Evolutionary conservation across 2,113 vertebrate species (phyloP), one percentile per base, ranked within the genome.

Genomic region (Xenopus laevis): DNA sequence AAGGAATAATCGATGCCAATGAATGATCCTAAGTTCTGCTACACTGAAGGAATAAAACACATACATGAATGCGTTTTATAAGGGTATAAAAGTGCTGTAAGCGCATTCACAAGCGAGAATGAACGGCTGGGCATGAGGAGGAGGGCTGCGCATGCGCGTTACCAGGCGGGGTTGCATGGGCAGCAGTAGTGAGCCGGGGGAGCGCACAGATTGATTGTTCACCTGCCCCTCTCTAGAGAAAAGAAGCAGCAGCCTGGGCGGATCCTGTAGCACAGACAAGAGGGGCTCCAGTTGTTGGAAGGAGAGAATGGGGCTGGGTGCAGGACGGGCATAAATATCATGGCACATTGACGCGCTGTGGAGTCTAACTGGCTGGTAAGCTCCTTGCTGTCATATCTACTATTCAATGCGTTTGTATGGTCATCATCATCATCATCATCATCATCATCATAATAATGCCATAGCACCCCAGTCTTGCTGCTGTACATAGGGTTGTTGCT

Each of bases 91-190:
- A 6, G 33, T 7, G 33, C 33, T 40, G 8, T 40, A 40, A 40
- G 2, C 6, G 33, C 33, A 4, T 40, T 9, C 8, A 40, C 6
- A 40, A 4, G 23, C 23, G 4, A 47, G 18, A 57, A 59, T 67
- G 53, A 59, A 47, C 46, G 55, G 52, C 21, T 21, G 20, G 57
- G 33, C 17, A 9, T 0, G 11, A 2, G 66, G 66, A 61, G 66
- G 65, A 63, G 73, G 73, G 66, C 46, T 76, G 73, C 73, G 73
- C 73, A 53, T 64, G 73, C 73, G 66, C 73, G 47, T 62, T 65
- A 21, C 68, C 68, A 77, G 71, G 71, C 61, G 61, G 46, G 59
- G 71, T 40, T 64, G 71, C 46, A 72, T 45, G 59, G 59, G 23
- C 23, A 27, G 23, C 23, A 27, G 23, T 59, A 50, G 72, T 46